Evolutionary conservation across 2,888 invertebrate genomes (phyloP).

Genomic region (Rhamnusium bicolor): DNA sequence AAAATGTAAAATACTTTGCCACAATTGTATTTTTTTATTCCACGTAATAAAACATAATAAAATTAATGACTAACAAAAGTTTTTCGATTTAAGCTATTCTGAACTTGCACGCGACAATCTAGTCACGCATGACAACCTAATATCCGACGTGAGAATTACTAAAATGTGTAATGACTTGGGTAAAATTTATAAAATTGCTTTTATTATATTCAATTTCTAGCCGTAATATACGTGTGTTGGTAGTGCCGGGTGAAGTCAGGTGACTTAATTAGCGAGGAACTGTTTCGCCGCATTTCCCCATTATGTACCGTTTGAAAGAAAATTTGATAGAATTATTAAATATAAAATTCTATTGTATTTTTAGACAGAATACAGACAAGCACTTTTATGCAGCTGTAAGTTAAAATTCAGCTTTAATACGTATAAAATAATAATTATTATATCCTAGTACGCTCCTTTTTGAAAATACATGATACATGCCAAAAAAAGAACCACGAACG

Average conservation of each 20-base stretch:
- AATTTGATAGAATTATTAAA: not conserved
- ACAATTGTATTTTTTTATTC: constrained; percentile 43
- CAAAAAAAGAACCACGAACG: no score
- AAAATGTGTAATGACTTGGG: constrained; percentile 33
- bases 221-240: not conserved
- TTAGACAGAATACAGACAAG: not conserved
- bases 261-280: not conserved
- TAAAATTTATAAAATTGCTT: constrained; percentile 29
- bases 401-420: not conserved
- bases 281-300: not conserved
- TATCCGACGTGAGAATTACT: constrained; percentile 52
- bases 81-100: constrained; percentile 45
- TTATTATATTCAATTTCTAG: constrained; percentile 23
- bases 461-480: no score
- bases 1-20: constrained; percentile 48
- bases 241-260: not conserved
- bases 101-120: constrained; percentile 40
- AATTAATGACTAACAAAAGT: constrained; percentile 43
- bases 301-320: not conserved
- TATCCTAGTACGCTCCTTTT: not conserved
- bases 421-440: not conserved
- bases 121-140: constrained; percentile 46
- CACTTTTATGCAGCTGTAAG: not conserved
- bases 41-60: constrained; percentile 28
- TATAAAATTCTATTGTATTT: not conserved